Evolutionary conservation across 2,797 vertebrate genomes (phyloP), one percentile per base, ranked within the genome.

Genomic region (Hippopotamyrus pictus): DNA sequence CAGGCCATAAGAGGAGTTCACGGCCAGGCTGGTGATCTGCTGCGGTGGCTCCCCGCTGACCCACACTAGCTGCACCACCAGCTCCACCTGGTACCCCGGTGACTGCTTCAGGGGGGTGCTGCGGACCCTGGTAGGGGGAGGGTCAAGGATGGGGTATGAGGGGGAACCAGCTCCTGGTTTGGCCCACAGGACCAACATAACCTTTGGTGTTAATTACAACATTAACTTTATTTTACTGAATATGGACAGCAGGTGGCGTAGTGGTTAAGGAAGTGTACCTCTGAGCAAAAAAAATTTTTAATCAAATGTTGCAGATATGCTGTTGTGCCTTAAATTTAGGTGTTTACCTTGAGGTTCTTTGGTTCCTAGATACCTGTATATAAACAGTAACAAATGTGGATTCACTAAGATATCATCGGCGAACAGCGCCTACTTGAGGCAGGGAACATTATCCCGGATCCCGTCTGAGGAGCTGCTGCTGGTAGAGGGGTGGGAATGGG

Each of bases 51-150:
- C 99, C 92, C 99, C 99, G 79, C 97, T 96, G 92, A 99, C 98
- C 99, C 99, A 99, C 89, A 99, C 97, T 90, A 99, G 95, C 95
- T 99, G 99, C 93, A 99, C 97, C 92, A 99, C 97, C 73, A 99
- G 93, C 88, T 99, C 99, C 89, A 97, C 97, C 94, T 99, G 99
- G 93, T 99, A 99, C 86, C 99, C 99, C 22, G 97, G 95, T 93
- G 97, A 98, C 94, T 99, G 98, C 93, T 99, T 99, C 91, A 99
- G 96, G 92, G 98, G 96, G 93, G 97, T 97, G 92, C 94, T 98
- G 94, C 97, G 98, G 92, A 99, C 98, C 96, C 99, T 99, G 95
- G 1, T 53, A 12, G 3, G 62, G 11, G 62, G 53, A 22, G 6
- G 91, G 87, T 57, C 91, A 91, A 86, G 17, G 87, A 86, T 89